Evolutionary conservation across 1,140 invertebrate species (phyloP), one percentile per base, ranked within the genome.

Genomic region (Venturia canescens): DNA sequence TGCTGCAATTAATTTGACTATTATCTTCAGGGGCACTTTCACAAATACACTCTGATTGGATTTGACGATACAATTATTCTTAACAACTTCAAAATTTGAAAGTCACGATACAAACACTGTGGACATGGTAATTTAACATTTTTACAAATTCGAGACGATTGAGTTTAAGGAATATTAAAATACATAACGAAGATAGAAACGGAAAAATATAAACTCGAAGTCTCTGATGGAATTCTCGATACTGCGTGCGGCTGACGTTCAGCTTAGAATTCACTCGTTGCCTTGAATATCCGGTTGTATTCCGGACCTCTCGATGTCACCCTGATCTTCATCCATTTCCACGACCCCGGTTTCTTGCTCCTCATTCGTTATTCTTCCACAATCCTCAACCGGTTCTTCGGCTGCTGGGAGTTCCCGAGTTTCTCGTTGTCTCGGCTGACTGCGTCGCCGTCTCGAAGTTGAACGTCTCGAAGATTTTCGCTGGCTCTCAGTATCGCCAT

Each of bases 241-340:
- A 13, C 9, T 7, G 11, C 60, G 77, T 66, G 18, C 44, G 60
- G 38, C 69, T 29, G 11, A 80, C 70, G 6, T 85, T 83, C 3
- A 80, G 44, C 16, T 11, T 29, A n/a, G 26, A 29, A 69, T 69
- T 69, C 72, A 66, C 13, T 80, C 82, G 27, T 15, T 79, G 23
- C 82, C 44, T 18, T 76, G 72, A 76, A 27, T 69, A 27, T 82
- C 78, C 4, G 75, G 67, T 34, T 67, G 50, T 13, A 63, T 82
- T 53, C n/a, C 70, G 34, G 21, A 27, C 26, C 80, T 53, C 79
- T 84, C 78, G 7, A 29, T 69, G 29, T 80, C 69, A n/a, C 76
- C 77, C 13, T 63, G 66, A 74, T 84, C 71, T 23, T 77, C 80
- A 21, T 80, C 83, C 11, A 77, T 71, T 50, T 81, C 75, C 18